Evolutionary conservation across 2,797 vertebrate genomes (phyloP).

Genomic region (Artibeus jamaicensis): DNA sequence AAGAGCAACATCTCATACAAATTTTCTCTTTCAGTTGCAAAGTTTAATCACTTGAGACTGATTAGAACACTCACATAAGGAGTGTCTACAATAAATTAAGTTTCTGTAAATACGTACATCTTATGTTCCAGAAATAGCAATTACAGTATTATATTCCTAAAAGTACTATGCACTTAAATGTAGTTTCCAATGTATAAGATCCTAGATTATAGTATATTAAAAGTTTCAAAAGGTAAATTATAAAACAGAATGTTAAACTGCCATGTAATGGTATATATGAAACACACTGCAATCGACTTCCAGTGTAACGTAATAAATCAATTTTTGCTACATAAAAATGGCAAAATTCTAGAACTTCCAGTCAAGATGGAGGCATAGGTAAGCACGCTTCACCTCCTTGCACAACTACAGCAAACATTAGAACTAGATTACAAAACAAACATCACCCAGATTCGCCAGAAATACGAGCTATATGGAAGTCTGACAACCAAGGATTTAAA

Average conservation of each 20-base stretch:
- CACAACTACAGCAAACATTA: background rate
- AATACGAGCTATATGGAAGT: background rate
- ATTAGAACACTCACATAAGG: background rate
- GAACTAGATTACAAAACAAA: background rate
- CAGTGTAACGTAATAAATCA: background rate
- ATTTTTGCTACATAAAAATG: background rate
- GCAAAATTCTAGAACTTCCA: background rate
- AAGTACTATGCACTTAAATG: background rate
- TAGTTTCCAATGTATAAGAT: background rate
- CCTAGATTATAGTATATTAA: background rate
- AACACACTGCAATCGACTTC: background rate
- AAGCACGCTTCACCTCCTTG: background rate
- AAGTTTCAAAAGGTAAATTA: background rate
- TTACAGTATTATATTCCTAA: background rate
- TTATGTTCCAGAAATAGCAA: background rate
- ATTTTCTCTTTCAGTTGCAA: background rate
- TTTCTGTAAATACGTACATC: background rate
- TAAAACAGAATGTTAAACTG: background rate
- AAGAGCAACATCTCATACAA: background rate
- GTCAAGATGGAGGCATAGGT: background rate
- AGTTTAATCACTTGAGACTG: background rate
- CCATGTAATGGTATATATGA: background rate
- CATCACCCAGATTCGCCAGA: background rate
- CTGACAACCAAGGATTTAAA: background rate
- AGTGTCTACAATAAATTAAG: background rate